Base-by-base conservation (phyloP, 2,797 vertebrate genomes). In the Scleropages formosus region DNA sequence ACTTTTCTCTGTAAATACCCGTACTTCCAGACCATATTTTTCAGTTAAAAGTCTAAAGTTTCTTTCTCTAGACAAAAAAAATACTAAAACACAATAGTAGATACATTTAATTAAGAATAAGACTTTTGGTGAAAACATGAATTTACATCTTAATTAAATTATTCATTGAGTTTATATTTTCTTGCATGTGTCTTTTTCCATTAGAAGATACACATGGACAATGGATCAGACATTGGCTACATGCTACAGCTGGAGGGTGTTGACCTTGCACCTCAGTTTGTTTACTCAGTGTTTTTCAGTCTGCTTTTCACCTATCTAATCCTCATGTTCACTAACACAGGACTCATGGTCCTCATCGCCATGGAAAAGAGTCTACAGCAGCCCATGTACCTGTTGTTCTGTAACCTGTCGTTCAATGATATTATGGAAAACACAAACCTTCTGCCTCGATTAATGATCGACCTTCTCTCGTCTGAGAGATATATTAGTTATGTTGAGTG, bases 381-480 rank as follows among this genome's bases (percentile, higher is more conserved):
- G 78, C 93, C 95, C 12, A 95, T 92, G 91, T 92, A 92, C 74
- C 83, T 94, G 4, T 92, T 95, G 16, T 91, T 95, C 0, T 91
- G 90, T 3, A 92, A 94, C 87, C 86, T 95, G 77, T 91, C 93
- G 0, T 39, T 39, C 31, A 39, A 39, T 31, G 2, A 95, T 64
- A 83, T 94, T n/a, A 81, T 93, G 16, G 92, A 94, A 0, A 93
- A 92, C 31, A 89, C 93, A 0, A 81, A 90, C 0, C 85, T 93
- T 0, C 85, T 94, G 77, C 88, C 90, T 11, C 89, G 87, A 27
- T 85, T 94, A 73, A 87, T 95, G 90, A 84, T 89, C 0, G 91
- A 95, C 72, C 80, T 94, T 60, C 85, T 94, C 79, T 93, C 90
- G 15, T 83, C 89, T 0, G 88, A 91, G 8, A 86, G 87, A 9